Evolutionary conservation across 2,113 vertebrate genomes (phyloP), one percentile per base, ranked within the genome.

Genomic region (Craseonycteris thonglongyai): DNA sequence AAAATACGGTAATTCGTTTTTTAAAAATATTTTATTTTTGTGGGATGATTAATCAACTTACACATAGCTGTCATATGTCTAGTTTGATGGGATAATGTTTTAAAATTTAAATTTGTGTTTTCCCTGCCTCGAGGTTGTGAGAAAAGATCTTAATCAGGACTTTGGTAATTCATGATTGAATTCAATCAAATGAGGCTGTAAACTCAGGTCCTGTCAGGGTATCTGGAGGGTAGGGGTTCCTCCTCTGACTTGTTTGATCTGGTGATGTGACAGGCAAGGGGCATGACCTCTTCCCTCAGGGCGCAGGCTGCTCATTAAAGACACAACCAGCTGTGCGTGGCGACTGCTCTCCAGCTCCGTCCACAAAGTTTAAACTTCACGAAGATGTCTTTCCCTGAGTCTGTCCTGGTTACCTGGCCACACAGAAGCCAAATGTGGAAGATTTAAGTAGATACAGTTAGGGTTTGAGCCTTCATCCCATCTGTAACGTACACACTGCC

Each of bases 21-120:
- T n/a, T n/a, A n/a, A n/a, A n/a, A n/a, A n/a, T n/a, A n/a, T n/a
- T n/a, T n/a, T n/a, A n/a, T 18, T 88, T 80, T 89, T 56, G 56
- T 68, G 42, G 35, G 49, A 42, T 72, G n/a, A 63, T 69, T 45
- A 40, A 33, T 91, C 75, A 79, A 40, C 38, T 47, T 78, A 78
- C 84, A 76, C 51, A 59, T 40, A 69, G 66, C 56, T 85, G 11
- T 72, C 68, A 14, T 94, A 14, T 94, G 61, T 94, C 58, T 80
- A 49, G 45, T 93, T 81, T 63, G 54, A 40, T 69, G 47, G 26
- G 35, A 30, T 59, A 54, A 79, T 26, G 26, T 35, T 88, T 95
- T 96, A 74, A 59, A 35, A 88, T 93, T 93, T 85, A 40, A 75
- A 45, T 82, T 78, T n/a, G 6, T 95, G 21, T 51, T 87, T 96